phyloP scores from a whole-genome alignment of 2,888 invertebrate genomes.

The Lottia scabra region DNA sequence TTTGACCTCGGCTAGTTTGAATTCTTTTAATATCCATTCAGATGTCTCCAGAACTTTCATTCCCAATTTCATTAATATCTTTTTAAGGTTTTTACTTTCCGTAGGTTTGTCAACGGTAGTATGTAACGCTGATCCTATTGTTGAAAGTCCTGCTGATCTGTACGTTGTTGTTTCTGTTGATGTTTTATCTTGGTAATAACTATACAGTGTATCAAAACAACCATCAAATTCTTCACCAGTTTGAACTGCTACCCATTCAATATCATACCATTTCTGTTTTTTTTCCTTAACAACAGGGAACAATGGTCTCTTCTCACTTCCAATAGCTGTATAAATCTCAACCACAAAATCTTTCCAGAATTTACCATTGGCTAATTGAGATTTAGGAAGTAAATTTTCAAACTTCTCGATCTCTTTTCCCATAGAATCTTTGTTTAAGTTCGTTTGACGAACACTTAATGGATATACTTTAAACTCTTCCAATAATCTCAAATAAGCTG shows the following conservation, averaged over 20 bases:
- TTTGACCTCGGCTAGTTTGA: slow-evolving; percentile 6
- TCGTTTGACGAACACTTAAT: neutral
- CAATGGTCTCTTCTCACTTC: neutral
- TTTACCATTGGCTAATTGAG: neutral
- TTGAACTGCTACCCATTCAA: neutral
- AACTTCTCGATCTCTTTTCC: slow-evolving; percentile 11
- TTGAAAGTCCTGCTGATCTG: neutral
- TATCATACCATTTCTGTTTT: neutral
- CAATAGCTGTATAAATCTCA: neutral
- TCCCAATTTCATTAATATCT: slow-evolving; percentile 17
- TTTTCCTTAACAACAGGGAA: neutral
- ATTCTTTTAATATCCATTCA: slow-evolving; percentile 12
- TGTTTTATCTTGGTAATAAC: neutral
- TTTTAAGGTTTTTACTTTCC: neutral
- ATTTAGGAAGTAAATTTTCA: slow-evolving; percentile 25
- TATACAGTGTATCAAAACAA: neutral
- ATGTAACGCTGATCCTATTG: neutral
- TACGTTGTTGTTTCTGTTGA: neutral
- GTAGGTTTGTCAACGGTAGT: neutral
- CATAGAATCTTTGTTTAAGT: neutral
- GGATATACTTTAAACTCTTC: neutral
- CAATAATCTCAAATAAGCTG: slow-evolving; percentile 14
- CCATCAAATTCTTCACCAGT: neutral
- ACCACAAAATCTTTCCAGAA: slow-evolving; percentile 22
- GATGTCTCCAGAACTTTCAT: slow-evolving; percentile 26